A percentile compares a stretch with the other conserved stretches of the same genome.
Conservation (phyloP, 2,888 invertebrate genomes). For the Epicampocera succincta region DNA sequence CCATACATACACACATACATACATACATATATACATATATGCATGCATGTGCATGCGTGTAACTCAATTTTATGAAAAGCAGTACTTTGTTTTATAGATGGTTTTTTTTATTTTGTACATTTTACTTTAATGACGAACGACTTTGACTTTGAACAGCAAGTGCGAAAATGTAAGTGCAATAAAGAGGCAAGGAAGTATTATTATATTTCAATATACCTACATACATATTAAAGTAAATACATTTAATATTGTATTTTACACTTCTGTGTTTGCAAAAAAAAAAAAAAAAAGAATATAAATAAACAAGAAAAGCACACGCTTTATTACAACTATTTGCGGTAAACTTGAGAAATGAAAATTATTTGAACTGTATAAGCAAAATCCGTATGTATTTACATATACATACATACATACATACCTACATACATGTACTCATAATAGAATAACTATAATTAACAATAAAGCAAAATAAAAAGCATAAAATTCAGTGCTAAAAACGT, state of each 20-base stretch:
- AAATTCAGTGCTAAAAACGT: too few relatives aligned
- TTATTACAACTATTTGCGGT: conserved; percentile 55
- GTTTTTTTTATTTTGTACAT: conserved; percentile 4
- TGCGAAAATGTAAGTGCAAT: conserved; percentile 56
- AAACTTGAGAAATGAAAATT: conserved; percentile 38
- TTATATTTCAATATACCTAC: neutral
- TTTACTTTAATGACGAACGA: conserved; percentile 40
- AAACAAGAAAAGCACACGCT: neutral
- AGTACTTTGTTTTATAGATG: neutral
- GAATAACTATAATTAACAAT: neutral
- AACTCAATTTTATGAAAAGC: conserved; percentile 1
- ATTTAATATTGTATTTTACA: conserved; percentile 15
- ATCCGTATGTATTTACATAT: neutral
- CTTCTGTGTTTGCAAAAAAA: conserved; percentile 20
- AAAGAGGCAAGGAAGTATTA: conserved; percentile 44
- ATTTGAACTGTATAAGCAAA: conserved; percentile 1
- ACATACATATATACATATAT: too few relatives aligned
- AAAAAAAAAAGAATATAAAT: neutral
- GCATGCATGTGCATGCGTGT: too few relatives aligned
- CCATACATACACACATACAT: too few relatives aligned
- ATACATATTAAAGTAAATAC: conserved; percentile 1
- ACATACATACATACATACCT: too few relatives aligned
- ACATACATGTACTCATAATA: neutral
- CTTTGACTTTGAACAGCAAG: conserved; percentile 64
- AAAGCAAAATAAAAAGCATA: too few relatives aligned